Base-by-base conservation (phyloP, 2,113 vertebrate species). In the Ciconia maguari region DNA sequence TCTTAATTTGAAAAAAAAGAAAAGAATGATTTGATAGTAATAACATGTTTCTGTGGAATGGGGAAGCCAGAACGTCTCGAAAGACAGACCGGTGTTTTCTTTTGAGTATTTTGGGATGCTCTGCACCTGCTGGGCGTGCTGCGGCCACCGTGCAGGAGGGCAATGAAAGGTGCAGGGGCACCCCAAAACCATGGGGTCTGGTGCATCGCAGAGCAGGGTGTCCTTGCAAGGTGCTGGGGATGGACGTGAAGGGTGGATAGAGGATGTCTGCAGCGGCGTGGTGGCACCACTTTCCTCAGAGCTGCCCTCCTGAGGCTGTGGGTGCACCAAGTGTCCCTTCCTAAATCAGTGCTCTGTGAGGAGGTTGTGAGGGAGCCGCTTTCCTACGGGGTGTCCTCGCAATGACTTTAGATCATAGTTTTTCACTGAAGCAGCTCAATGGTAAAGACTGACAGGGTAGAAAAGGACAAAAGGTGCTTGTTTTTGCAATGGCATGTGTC, bases 361-460 rank as follows among this genome's bases (percentile, higher is more conserved):
- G 30, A 36, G 62, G 32, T 25, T 7, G 51, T 4, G 48, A 11
- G 29, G 2, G 64, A 71, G 54, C 19, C 0, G 3, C 36, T 44
- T 34, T 64, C 14, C 20, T 19, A 3, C 1, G 2, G 14, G 2
- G 6, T 7, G 21, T 22, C 36, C 55, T 46, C 6, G 0, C 11
- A 3, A 3, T 9, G 11, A 2, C 55, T 94, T 29, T 2, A 83
- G 41, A 26, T n/a, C 24, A 36, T 65, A 4, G 4, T 4, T n/a
- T 64, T 75, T 87, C 25, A 10, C 5, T 44, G n/a, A 44, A 34
- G 58, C 44, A 68, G 75, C 36, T 71, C 2, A 0, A 11, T 16
- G 34, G 38, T 32, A 36, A 66, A 27, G 36, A 38, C 32, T 61
- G 44, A 64, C 19, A 10, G 66, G n/a, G 29, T 30, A 48, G 29